Conservation (phyloP, 2,113 vertebrate genomes). For the Colistium nudipinnis region DNA sequence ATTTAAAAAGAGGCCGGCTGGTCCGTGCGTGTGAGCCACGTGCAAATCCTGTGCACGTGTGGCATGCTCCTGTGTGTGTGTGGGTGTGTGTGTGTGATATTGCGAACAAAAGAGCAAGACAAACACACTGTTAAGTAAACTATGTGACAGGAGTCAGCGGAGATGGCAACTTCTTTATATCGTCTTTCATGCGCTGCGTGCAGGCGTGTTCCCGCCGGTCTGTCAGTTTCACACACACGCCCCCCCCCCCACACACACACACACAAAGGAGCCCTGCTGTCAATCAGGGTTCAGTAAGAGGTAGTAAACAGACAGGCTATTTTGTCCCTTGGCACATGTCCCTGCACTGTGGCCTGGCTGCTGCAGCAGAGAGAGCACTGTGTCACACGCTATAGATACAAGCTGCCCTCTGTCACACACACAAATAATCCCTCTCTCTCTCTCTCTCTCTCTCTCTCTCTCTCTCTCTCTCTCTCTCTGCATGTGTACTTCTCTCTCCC, state of each 20-base stretch:
- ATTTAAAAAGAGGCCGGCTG: constrained; percentile 50
- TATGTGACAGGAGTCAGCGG: constrained; percentile 33
- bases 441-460: constrained; percentile 5
- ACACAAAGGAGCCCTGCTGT: constrained; percentile 63
- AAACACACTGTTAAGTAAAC: constrained; percentile 31
- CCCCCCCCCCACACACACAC: constrained; percentile 1
- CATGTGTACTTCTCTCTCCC: constrained; percentile 1
- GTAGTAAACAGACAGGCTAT: constrained; percentile 69
- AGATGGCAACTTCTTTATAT: constrained; percentile 37
- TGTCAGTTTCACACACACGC: constrained; percentile 19
- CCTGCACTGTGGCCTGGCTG: constrained; percentile 58
- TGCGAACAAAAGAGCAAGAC: constrained; percentile 15
- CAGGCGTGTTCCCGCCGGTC: constrained; percentile 42
- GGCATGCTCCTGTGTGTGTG: neutral
- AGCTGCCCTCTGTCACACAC: constrained; percentile 66
- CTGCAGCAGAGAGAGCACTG: constrained; percentile 72
- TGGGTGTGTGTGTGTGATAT: neutral
- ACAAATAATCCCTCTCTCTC: constrained; percentile 51
- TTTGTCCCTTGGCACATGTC: constrained; percentile 63
- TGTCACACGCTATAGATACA: constrained; percentile 78
- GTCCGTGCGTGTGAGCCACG: constrained; percentile 31
- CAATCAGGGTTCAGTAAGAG: constrained; percentile 60
- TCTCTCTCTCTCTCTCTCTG: constrained; percentile 7
- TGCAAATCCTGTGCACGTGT: constrained; percentile 1
- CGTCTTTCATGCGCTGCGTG: constrained; percentile 7